Evolutionary conservation across 53 echinoderm and acorn worm genomes (phyloP), one percentile per base, ranked within the genome.

Genomic region (Holothuria scabra): DNA sequence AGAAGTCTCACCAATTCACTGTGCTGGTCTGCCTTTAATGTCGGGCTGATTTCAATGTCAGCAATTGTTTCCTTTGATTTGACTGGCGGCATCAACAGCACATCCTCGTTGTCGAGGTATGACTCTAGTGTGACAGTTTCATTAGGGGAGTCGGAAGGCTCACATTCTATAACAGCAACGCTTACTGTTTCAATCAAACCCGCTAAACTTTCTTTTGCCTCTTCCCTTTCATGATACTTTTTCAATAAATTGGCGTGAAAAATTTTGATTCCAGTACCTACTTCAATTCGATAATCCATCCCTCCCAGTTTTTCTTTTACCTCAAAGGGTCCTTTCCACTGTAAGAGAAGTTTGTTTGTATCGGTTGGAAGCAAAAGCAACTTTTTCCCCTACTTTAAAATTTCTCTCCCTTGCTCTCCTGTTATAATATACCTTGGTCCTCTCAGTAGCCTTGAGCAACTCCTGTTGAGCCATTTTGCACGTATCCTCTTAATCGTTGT

Each of bases 321-420:
- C 21, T 52, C 66, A 25, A 89, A 89, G 26, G 89, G 89, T 2
- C 84, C 89, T 48, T 89, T 85, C 89, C 89, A 89, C 46, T 89
- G 79, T 1, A 84, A 63, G 34, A 89, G 28, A 10, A 89, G 66
- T 30, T 89, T 89, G 38, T 89, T 89, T 38, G 62, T 84, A 37
- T 89, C 85, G n/a, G 84, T 84, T 1, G 89, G 89, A 35, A 89
- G 76, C 12, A 89, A 57, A 13, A 89, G 35, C 14, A 89, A 41
- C 90, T 18, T 80, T 33, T 33, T 85, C 90, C 1, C 79, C 90
- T 55, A 68, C 81, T 55, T 81, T 86, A 35, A 89, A 89, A 28
- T 56, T 59, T 85, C 85, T 85, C 21, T 63, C 35, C 22, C 84
- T 60, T 70, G 88, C 41, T 30, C 66, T 84, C 29, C 61, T 55